Conservation (phyloP, 2,797 vertebrate species). For the Paramormyrops hopkinsi region DNA sequence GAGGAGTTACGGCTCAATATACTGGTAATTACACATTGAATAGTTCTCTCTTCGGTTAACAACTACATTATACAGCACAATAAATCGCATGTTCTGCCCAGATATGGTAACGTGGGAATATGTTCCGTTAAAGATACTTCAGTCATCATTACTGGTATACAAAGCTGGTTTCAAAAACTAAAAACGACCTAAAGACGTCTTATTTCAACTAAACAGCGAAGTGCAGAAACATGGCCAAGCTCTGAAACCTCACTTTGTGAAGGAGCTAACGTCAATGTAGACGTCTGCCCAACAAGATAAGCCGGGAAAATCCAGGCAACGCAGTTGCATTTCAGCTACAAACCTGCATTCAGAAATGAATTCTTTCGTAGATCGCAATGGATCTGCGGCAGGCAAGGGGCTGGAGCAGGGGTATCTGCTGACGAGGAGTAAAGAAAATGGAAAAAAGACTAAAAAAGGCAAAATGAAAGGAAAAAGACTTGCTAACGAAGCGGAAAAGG, state of each 20-base stretch:
- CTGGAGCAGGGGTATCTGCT: not conserved
- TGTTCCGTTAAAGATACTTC: not conserved
- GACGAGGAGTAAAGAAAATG: not conserved
- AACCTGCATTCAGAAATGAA: not conserved
- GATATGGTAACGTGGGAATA: not conserved
- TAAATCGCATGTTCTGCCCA: not conserved
- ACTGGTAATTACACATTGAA: not conserved
- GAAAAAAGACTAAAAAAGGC: conserved; percentile 18
- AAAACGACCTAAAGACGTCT: not conserved
- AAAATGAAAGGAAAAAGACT: conserved; percentile 1
- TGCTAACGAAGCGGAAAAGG: not conserved
- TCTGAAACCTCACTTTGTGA: not conserved
- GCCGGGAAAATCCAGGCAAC: not conserved
- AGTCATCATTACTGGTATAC: not conserved
- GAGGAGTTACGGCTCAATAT: not conserved
- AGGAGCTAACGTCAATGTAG: not conserved
- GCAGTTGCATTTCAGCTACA: not conserved
- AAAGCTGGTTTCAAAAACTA: not conserved
- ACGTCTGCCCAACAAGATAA: not conserved
- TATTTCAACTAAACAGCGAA: not conserved
- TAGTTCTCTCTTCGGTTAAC: not conserved
- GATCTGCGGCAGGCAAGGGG: not conserved
- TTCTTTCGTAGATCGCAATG: not conserved
- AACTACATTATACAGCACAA: not conserved
- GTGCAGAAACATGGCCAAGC: not conserved